phyloP scores from a whole-genome alignment of 2,888 invertebrate genomes.

The Leptinotarsa rubiginosa region DNA sequence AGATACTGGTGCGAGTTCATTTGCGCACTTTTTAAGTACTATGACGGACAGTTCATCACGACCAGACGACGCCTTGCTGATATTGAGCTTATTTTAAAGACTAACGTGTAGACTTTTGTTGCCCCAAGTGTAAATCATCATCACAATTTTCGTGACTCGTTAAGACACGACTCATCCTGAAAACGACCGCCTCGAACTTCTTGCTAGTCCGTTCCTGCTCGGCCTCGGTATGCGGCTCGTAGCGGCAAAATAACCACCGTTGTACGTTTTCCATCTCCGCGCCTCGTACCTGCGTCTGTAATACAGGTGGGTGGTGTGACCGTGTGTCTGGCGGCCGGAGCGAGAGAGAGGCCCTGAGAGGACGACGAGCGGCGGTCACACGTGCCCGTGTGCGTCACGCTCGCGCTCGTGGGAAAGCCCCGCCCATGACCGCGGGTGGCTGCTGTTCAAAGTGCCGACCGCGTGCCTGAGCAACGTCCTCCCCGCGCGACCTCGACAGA shows the following conservation, averaged over 20 bases:
- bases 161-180: background rate
- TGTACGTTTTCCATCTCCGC: slow-evolving; percentile 35
- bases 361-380: slow-evolving; percentile 61
- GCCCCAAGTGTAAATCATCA: too few relatives aligned
- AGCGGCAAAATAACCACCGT: slow-evolving; percentile 43
- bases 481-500: slow-evolving; percentile 40
- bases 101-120: too few relatives aligned
- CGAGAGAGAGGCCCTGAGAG: slow-evolving; percentile 27
- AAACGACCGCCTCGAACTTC: background rate
- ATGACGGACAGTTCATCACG: too few relatives aligned
- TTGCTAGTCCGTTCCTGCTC: slow-evolving; percentile 40
- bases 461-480: slow-evolving; percentile 43
- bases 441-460: slow-evolving; percentile 54
- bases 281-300: slow-evolving; percentile 35
- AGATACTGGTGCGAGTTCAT: too few relatives aligned
- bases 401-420: slow-evolving; percentile 65
- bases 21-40: too few relatives aligned
- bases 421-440: slow-evolving; percentile 62
- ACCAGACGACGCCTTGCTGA: too few relatives aligned
- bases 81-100: too few relatives aligned
- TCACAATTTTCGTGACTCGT: background rate
- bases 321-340: slow-evolving; percentile 41
- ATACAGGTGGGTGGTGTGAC: slow-evolving; percentile 50
- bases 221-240: slow-evolving; percentile 42
- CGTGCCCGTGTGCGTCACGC: slow-evolving; percentile 65